Conservation (phyloP, 2,888 invertebrate species). For the Rhamphomyia laevipes region DNA sequence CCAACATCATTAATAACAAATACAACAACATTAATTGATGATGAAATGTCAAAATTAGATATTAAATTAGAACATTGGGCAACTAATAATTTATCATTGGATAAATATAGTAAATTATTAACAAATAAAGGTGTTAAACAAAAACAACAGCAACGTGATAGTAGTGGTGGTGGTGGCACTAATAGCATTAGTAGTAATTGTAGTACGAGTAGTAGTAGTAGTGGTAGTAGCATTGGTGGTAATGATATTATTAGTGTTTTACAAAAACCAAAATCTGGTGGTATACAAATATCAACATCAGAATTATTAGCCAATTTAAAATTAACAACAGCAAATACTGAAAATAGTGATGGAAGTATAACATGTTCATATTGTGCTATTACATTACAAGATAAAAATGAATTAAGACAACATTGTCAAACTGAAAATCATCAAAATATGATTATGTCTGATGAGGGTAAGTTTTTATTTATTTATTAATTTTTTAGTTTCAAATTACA, state of each 20-base stretch:
- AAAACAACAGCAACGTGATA: constrained; percentile 21
- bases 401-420: constrained; percentile 46
- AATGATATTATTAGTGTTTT: constrained; percentile 5
- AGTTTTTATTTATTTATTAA: neutral
- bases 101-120: constrained; percentile 33
- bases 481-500: too few relatives aligned
- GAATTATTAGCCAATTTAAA: constrained; percentile 8
- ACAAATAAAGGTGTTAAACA: constrained; percentile 30
- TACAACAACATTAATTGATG: constrained; percentile 28
- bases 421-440: constrained; percentile 51
- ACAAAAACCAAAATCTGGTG: constrained; percentile 1
- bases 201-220: constrained; percentile 11
- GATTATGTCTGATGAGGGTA: constrained; percentile 56
- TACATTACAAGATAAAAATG: constrained; percentile 42
- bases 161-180: constrained; percentile 15
- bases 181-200: constrained; percentile 15
- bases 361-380: constrained; percentile 47
- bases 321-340: constrained; percentile 10
- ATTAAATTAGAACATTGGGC: constrained; percentile 40
- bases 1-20: constrained; percentile 22
- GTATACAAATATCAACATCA: neutral
- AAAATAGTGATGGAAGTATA: constrained; percentile 24
- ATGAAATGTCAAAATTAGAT: constrained; percentile 38
- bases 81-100: constrained; percentile 34
- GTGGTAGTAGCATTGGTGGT: constrained; percentile 20